Conservation (phyloP, 2,888 invertebrate genomes). For the Blera fallax region DNA sequence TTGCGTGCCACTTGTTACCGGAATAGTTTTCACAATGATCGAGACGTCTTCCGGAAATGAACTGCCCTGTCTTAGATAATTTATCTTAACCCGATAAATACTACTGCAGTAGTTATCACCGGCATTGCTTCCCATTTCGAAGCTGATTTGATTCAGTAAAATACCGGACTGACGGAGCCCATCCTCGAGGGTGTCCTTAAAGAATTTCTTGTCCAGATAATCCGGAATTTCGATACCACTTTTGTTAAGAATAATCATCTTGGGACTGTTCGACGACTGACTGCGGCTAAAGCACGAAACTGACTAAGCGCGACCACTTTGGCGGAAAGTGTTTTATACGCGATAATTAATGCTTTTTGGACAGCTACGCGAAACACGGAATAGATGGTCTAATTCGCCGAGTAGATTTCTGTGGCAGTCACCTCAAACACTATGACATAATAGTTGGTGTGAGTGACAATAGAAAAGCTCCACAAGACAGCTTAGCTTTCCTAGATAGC, state of each 20-base stretch:
- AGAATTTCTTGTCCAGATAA: constrained; percentile 76
- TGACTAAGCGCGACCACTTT: constrained; percentile 2
- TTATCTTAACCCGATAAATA: constrained; percentile 77
- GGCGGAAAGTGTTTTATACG: neutral
- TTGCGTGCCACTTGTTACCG: constrained; percentile 75
- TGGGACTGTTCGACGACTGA: neutral
- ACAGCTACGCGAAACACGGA: neutral
- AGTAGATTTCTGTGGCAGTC: neutral
- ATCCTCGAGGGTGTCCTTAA: constrained; percentile 77
- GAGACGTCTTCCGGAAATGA: constrained; percentile 57
- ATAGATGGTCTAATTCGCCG: neutral
- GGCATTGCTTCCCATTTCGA: constrained; percentile 78
- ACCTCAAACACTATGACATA: neutral
- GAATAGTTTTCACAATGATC: constrained; percentile 79
- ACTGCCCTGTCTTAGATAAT: constrained; percentile 65
- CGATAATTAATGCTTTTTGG: neutral
- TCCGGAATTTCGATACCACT: constrained; percentile 73
- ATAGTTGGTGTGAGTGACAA: neutral
- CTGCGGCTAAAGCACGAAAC: neutral
- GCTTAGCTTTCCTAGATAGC: neutral
- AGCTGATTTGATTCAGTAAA: constrained; percentile 74
- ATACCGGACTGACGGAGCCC: constrained; percentile 76
- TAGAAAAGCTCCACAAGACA: neutral
- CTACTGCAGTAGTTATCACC: constrained; percentile 80
- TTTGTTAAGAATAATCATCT: constrained; percentile 26